phyloP scores from a whole-genome alignment of 2,888 invertebrate species.

The Plebejus anna region DNA sequence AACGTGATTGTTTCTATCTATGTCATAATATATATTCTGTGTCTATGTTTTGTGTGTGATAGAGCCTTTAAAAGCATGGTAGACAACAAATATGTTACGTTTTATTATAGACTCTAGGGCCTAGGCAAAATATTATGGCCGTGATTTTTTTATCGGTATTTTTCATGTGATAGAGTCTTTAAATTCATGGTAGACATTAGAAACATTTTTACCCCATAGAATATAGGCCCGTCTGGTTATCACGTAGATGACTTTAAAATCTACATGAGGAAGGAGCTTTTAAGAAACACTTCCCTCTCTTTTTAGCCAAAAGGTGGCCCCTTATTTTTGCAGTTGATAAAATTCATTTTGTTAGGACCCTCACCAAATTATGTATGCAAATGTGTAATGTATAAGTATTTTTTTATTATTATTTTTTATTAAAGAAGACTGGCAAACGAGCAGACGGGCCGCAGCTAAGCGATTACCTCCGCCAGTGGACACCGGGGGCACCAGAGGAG shows the following conservation, averaged over 20 bases:
- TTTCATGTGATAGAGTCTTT: not conserved
- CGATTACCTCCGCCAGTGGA: slow-evolving; percentile 17
- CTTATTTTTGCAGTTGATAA: not conserved
- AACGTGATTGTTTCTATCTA: too few relatives aligned
- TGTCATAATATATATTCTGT: too few relatives aligned
- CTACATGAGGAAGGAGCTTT: not conserved
- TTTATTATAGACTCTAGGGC: not conserved
- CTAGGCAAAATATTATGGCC: too few relatives aligned
- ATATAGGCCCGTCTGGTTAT: not conserved
- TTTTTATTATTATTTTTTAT: not conserved
- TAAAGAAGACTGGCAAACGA: slow-evolving; percentile 10
- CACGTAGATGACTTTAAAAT: not conserved
- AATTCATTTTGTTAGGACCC: not conserved
- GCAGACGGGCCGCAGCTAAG: slow-evolving; percentile 13
- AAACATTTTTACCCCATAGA: not conserved
- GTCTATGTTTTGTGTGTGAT: not conserved
- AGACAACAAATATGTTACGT: not conserved
- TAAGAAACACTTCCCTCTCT: not conserved
- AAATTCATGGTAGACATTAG: not conserved
- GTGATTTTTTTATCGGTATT: not conserved
- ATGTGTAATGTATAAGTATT: not conserved
- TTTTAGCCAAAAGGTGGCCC: not conserved
- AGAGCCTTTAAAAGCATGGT: not conserved
- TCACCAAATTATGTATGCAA: not conserved
- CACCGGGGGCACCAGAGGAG: slow-evolving; percentile 2